Base-by-base conservation (phyloP, 2,888 invertebrate genomes). In the Euplexia lucipara region DNA sequence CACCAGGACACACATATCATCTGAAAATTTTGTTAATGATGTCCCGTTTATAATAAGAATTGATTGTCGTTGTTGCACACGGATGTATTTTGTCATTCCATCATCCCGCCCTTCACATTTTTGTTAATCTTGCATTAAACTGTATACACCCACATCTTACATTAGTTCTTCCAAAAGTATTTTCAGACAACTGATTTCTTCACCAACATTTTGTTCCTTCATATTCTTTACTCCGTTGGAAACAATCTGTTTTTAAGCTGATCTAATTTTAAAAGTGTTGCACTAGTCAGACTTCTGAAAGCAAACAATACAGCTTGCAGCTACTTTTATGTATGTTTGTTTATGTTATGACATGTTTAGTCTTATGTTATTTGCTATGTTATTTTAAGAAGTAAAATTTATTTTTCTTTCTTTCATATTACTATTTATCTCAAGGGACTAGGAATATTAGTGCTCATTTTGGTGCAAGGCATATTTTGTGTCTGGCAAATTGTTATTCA, bases 281-380 rank as follows among this genome's bases (percentile, higher is more conserved):
- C 75, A 62, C 62, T 75, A 70, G 62, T 56, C 51, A 75, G 70
- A 75, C 14, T 56, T 71, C 37, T 52, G 22, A 71, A n/a, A 62
- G 62, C 76, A 71, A 71, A 75, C 62, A 26, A 5, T 39, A n/a
- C 41, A 39, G 20, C n/a, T 18, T 68, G 45, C 70, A 62, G 37
- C 51, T 56, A 45, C n/a, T 67, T 9, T 44, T 49, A 16, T 20
- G n/a, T 45, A 22, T 4, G 51, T 52, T 14, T 39, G 32, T 61
- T 37, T 60, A 41, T 49, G 41, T 42, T 51, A 41, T n/a, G n/a
- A n/a, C n/a, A n/a, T 32, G 20, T 54, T 60, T 32, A 44, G 32
- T 32, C 39, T 54, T n/a, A 35, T 61, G 30, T 64, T 64, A 32
- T 64, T 45, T 42, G 18, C 45, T 7, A 12, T 0, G n/a, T 10